phyloP scores from a whole-genome alignment of 2,888 invertebrate genomes.

The Achlya flavicornis region DNA sequence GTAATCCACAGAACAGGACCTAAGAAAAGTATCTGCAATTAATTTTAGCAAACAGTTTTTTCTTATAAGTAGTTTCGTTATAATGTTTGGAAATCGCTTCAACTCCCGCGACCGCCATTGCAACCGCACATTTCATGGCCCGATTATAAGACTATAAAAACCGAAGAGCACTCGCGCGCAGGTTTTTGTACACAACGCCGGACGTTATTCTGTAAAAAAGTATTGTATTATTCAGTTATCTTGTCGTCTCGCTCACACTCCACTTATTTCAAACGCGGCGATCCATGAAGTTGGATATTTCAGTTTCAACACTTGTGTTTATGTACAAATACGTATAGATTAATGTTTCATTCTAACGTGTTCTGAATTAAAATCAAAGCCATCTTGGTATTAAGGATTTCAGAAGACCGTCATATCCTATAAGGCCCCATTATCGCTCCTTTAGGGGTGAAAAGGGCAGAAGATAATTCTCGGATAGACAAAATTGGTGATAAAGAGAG shows the following conservation, averaged over 20 bases:
- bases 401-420: not conserved
- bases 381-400: too few relatives aligned
- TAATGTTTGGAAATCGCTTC: not conserved
- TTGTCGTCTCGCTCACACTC: slow-evolving; percentile 13
- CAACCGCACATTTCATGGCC: slow-evolving; percentile 21
- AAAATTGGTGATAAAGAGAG: too few relatives aligned
- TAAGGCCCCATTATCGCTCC: not conserved
- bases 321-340: slow-evolving; percentile 1
- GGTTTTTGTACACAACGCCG: slow-evolving; percentile 22
- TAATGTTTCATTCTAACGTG: too few relatives aligned
- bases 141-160: slow-evolving; percentile 26
- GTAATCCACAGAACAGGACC: too few relatives aligned
- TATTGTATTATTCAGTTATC: slow-evolving; percentile 6
- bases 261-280: slow-evolving; percentile 12
- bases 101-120: not conserved
- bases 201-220: slow-evolving; percentile 10
- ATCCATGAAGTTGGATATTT: slow-evolving; percentile 17
- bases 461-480: not conserved
- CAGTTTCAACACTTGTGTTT: slow-evolving; percentile 19
- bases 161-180: slow-evolving; percentile 22
- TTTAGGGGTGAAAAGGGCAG: not conserved
- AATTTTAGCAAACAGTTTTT: too few relatives aligned
- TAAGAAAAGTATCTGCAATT: too few relatives aligned
- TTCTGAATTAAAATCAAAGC: too few relatives aligned
- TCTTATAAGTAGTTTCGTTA: too few relatives aligned